Evolutionary conservation across 2,888 invertebrate genomes (phyloP), one percentile per base, ranked within the genome.

Genomic region (Pristionchus fissidentatus): DNA sequence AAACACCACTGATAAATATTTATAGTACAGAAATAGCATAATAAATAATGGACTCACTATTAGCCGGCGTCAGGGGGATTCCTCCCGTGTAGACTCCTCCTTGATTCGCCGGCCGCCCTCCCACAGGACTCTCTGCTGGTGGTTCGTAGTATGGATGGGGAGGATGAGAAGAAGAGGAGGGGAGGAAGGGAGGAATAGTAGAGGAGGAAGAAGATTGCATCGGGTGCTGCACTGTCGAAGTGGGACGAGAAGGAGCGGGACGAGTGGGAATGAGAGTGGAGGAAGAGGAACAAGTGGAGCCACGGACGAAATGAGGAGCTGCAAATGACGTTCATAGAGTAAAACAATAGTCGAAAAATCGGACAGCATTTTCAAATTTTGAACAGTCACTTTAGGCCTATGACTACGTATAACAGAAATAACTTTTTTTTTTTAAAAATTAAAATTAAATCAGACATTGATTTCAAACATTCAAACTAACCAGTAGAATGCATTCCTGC

Each of bases 281-380:
- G 13, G 49, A 49, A 15, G 19, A 15, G 10, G 49, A 19, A 49
- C 49, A 10, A 15, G 49, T 13, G n/a, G n/a, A n/a, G n/a, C n/a
- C n/a, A n/a, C n/a, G n/a, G n/a, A n/a, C n/a, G n/a, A n/a, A n/a
- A n/a, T n/a, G n/a, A 10, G 70, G 70, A 1, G 70, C 70, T 70
- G 70, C 41, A 43, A 70, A n/a, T n/a, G n/a, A n/a, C n/a, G n/a
- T n/a, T n/a, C n/a, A n/a, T n/a, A n/a, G n/a, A n/a, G n/a, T 77
- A 83, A 83, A 83, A 83, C 83, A 41, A 35, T 46, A 70, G 57
- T 83, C 85, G 60, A 75, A 83, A 38, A 62, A 52, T 26, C 80
- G 15, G 75, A 84, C 79, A 83, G n/a, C n/a, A n/a, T n/a, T n/a
- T n/a, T n/a, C n/a, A n/a, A n/a, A n/a, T n/a, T n/a, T n/a, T n/a